Evolutionary conservation across 37 sponge, comb jelly and placozoan species (phyloP), one percentile per base, ranked within the genome.

Genomic region (Ephydatia muelleri): DNA sequence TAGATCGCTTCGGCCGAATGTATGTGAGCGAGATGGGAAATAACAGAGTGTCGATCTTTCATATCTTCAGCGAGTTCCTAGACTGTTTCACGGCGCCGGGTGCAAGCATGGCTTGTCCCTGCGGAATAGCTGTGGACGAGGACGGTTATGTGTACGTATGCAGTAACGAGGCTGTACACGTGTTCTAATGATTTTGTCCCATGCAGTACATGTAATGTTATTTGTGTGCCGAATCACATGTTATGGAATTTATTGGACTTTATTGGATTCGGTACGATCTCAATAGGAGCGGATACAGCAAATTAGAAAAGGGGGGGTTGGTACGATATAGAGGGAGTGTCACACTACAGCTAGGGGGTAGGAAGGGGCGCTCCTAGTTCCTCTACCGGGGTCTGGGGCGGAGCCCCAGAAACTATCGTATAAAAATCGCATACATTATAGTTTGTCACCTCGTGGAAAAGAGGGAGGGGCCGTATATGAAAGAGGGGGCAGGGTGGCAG

Each of bases 81-180:
- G 90, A 89, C 13, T 89, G 90, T 35, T 89, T 89, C 76, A 89
- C 85, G 27, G 68, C 68, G 16, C n/a, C n/a, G 6, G 90, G 90
- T n/a, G 66, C 80, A 16, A 84, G 84, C 70, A 89, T 89, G 90
- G 90, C 84, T 26, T 84, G 84, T 38, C 90, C 90, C 27, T 80
- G 81, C 68, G 70, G 85, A n/a, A 76, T 89, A 27, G 65, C 77
- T 0, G 29, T 84, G 6, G 90, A 89, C 67, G 81, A 66, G 5
- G 90, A 89, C 67, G 90, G 90, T 19, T 89, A 84, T 65, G 49
- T 89, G 40, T 89, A 89, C 57, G 81, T 89, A 12, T 22, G 85
- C 5, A 64, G 85, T 80, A 33, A 75, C 27, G 85, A 83, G 9
- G 34, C 84, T 22, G 64, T 89, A 26, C 90, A 89, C 38, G 71